Evolutionary conservation across 1,140 invertebrate genomes (phyloP).

Genomic region (Euura lappo): DNA sequence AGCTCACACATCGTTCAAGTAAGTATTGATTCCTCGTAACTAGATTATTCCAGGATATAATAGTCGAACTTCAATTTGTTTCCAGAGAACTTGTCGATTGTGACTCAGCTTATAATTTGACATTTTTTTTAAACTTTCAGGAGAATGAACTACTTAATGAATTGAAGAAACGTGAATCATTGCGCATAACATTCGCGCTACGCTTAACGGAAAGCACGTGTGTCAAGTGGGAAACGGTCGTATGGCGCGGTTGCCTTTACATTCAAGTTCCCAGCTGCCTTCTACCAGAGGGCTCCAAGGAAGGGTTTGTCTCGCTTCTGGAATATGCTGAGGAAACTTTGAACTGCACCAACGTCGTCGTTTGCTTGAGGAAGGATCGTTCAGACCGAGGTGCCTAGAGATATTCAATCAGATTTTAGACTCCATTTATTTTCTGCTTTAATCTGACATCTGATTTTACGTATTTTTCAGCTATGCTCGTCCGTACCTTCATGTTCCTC

Average conservation of each 20-base stretch:
- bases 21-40: constrained; percentile 25
- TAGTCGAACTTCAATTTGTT: not conserved
- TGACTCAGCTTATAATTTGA: not conserved
- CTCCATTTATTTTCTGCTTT: constrained; percentile 32
- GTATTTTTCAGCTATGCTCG: constrained; percentile 72
- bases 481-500: constrained; percentile 96
- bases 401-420: constrained; percentile 21
- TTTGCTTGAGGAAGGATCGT: constrained; percentile 85
- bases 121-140: constrained; percentile 35
- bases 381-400: constrained; percentile 70
- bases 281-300: constrained; percentile 87
- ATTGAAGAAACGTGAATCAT: constrained; percentile 66
- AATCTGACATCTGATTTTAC: no score
- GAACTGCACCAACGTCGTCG: constrained; percentile 79
- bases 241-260: constrained; percentile 81
- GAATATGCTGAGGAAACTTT: constrained; percentile 96
- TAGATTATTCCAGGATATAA: not conserved
- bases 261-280: constrained; percentile 85
- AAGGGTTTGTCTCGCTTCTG: constrained; percentile 89
- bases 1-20: constrained; percentile 63
- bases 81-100: not conserved
- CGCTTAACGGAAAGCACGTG: constrained; percentile 77
- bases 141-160: constrained; percentile 67
- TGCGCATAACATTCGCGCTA: constrained; percentile 78
- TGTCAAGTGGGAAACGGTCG: constrained; percentile 83